Conservation (phyloP, 1,140 invertebrate genomes). For the Psix sp. region DNA sequence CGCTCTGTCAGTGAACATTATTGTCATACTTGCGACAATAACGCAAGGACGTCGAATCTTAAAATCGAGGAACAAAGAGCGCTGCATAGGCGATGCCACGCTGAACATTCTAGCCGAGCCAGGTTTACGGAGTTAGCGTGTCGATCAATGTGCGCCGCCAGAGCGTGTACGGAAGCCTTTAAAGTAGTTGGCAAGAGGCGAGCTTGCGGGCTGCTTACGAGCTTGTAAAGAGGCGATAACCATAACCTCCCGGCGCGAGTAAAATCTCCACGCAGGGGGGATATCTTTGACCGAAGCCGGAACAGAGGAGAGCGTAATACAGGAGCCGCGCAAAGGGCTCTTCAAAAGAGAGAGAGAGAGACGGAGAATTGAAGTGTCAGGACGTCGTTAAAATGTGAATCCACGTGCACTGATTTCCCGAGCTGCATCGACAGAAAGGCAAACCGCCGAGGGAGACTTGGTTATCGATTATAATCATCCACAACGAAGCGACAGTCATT, state of each 20-base stretch:
- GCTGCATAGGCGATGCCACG: slow-evolving; percentile 37
- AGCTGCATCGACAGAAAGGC: slow-evolving; percentile 16
- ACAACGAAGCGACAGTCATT: slow-evolving; percentile 68
- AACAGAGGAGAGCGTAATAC: background rate
- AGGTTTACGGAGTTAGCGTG: slow-evolving; percentile 53
- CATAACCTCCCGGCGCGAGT: slow-evolving; percentile 61
- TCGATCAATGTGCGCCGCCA: slow-evolving; percentile 53
- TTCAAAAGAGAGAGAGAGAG: slow-evolving; percentile 29
- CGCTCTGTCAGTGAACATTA: slow-evolving; percentile 14
- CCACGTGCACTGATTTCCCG: slow-evolving; percentile 46
- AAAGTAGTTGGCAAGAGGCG: slow-evolving; percentile 63
- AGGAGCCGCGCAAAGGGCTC: background rate
- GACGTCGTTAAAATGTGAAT: slow-evolving; percentile 46
- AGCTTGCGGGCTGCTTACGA: slow-evolving; percentile 72
- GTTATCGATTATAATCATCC: slow-evolving; percentile 74
- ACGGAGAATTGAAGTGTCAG: slow-evolving; percentile 31
- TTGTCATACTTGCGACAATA: slow-evolving; percentile 42
- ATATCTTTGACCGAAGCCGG: slow-evolving; percentile 37
- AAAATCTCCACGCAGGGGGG: slow-evolving; percentile 26
- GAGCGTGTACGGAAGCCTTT: slow-evolving; percentile 60
- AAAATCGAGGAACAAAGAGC: slow-evolving; percentile 44
- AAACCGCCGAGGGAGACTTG: slow-evolving; percentile 34
- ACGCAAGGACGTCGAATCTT: slow-evolving; percentile 30
- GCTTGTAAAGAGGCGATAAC: slow-evolving; percentile 75
- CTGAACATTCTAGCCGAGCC: slow-evolving; percentile 46